Base-by-base conservation (phyloP, 2,113 vertebrate species). In the Formicarius rufipectus region DNA sequence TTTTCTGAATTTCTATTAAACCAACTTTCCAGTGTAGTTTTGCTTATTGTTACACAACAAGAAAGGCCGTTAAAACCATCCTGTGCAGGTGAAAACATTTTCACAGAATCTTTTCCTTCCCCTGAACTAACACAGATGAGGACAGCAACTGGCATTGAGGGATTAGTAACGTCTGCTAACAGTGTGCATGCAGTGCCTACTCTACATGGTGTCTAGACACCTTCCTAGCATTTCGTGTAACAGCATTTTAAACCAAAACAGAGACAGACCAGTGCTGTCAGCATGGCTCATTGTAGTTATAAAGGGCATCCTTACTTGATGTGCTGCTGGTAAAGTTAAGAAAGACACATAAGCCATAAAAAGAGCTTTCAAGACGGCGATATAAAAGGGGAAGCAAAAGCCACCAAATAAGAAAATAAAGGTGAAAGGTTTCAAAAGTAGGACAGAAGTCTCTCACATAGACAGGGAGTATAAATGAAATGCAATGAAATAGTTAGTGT, bases 261-360 rank as follows among this genome's bases (percentile, higher is more conserved):
- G 86, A 92, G 79, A 31, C 44, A 94, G 72, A 81, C 27, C 55
- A 87, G 66, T 64, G 69, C 85, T 93, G 95, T 94, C 93, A 96
- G 68, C 40, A 62, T 30, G 66, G 69, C 55, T 92, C 63, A 71
- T 90, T 93, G 85, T 56, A 92, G 76, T 92, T 93, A 78, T 72
- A 77, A 93, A 95, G 31, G 77, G 7, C 25, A 66, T 55, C 58
- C 56, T 67, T 92, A 28, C 55, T 74, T 78, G 64, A 50, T 59
- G 22, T 59, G 47, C 45, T 91, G 42, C 76, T 95, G 44, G 20
- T 24, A 92, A 92, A 97, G 45, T 67, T 90, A 90, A 81, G 56
- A 33, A 78, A 88, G 68, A 79, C 71, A 76, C 21, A 37, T 22
- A 71, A 67, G 30, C 30, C 44, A 58, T 63, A 76, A n/a, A 89